Conservation (phyloP, 1,140 invertebrate species). For the Thalassaphorura encarpata region DNA sequence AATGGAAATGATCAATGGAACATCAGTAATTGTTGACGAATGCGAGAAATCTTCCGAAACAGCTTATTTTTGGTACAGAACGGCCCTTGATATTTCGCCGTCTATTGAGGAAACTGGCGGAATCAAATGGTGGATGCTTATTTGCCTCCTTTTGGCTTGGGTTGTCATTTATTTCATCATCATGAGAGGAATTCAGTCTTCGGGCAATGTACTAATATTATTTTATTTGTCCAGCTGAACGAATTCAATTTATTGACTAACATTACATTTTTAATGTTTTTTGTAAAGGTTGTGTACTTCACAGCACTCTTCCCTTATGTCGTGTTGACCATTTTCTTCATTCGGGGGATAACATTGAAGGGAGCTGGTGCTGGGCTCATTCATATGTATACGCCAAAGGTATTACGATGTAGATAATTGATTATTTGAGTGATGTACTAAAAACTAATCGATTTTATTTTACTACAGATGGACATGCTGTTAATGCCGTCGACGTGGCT, state of each 20-base stretch:
- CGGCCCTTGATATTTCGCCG: constrained; percentile 69
- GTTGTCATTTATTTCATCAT: constrained; percentile 91
- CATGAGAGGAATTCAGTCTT: constrained; percentile 96
- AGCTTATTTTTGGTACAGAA: constrained; percentile 80
- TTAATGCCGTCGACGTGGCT: constrained; percentile 76
- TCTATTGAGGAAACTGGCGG: constrained; percentile 55
- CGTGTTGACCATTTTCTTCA: constrained; percentile 89
- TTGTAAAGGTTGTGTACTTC: constrained; percentile 79
- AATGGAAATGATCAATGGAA: constrained; percentile 38
- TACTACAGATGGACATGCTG: constrained; percentile 59
- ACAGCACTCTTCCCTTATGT: constrained; percentile 93
- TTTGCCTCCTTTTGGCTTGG: constrained; percentile 89
- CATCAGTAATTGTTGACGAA: constrained; percentile 47
- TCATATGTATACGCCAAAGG: constrained; percentile 88
- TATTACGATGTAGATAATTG: constrained; percentile 33
- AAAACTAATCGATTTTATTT: background rate
- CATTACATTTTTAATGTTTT: constrained; percentile 21
- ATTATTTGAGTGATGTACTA: background rate
- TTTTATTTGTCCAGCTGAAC: background rate
- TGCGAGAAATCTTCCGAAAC: constrained; percentile 73
- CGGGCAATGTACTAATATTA: constrained; percentile 77
- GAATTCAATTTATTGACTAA: background rate
- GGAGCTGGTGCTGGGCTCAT: constrained; percentile 77
- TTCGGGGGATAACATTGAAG: constrained; percentile 76
- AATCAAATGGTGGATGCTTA: constrained; percentile 87